Conservation (phyloP, 2,797 vertebrate species). For the Takifugu ocellatus region DNA sequence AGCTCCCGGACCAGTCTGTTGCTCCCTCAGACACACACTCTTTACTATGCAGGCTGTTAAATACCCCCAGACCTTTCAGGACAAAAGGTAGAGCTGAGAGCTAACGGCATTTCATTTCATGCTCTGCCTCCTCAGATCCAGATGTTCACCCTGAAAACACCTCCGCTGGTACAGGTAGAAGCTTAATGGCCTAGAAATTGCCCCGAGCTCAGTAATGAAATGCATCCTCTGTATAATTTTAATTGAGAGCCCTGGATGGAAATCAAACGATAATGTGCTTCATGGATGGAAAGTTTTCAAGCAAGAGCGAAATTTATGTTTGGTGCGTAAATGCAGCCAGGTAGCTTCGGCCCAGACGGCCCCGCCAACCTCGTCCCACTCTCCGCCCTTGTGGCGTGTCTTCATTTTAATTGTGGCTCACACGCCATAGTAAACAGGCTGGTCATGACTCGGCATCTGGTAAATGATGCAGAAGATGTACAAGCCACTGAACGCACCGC, state of each 20-base stretch:
- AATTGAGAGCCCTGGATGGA: conserved; percentile 80
- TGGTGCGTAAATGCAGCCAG: conserved; percentile 64
- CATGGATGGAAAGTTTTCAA: conserved; percentile 75
- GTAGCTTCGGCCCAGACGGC: conserved; percentile 45
- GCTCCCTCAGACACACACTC: conserved; percentile 55
- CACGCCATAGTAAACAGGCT: conserved; percentile 67
- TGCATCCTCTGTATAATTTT: conserved; percentile 80
- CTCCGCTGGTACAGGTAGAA: conserved; percentile 76
- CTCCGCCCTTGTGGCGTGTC: conserved; percentile 41
- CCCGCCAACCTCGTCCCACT: conserved; percentile 48
- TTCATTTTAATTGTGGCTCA: conserved; percentile 74
- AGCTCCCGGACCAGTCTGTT: conserved; percentile 60
- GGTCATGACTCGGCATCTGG: conserved; percentile 70
- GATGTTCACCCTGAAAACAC: conserved; percentile 82
- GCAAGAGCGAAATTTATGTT: conserved; percentile 70
- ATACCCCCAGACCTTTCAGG: conserved; percentile 70
- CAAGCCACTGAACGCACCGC: conserved; percentile 67
- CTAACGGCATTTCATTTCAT: conserved; percentile 78
- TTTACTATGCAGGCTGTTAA: conserved; percentile 65
- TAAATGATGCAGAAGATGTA: conserved; percentile 73
- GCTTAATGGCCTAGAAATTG: conserved; percentile 79
- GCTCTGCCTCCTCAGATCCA: conserved; percentile 79
- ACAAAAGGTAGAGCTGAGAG: conserved; percentile 70
- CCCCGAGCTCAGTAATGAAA: conserved; percentile 79
- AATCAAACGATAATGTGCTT: conserved; percentile 78